Base-by-base conservation (phyloP, 2,888 invertebrate species). In the Tenthredo mesomela region DNA sequence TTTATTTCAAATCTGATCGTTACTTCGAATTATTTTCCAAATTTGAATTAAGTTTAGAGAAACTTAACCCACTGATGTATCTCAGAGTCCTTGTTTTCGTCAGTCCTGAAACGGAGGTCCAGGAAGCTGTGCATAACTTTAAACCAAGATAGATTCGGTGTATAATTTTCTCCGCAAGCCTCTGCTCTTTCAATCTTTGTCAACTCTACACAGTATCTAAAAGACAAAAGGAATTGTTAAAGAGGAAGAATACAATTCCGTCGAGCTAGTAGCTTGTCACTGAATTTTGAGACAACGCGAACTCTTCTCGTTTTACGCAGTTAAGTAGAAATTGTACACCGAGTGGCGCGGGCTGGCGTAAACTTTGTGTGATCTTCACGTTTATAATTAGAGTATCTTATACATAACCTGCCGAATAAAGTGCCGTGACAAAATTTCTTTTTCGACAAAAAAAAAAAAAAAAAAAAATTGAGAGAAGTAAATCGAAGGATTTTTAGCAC, bases 201-300 rank as follows among this genome's bases (percentile, higher is more conserved):
- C 25, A 58, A 83, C 67, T 83, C 83, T 3, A 61, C 67, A 37
- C 83, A 83, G 50, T 83, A 83, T 43, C 83, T 83, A 47, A 33
- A 71, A 21, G 12, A 70, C 70, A 70, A 37, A 70, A 29, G 70
- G 12, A 37, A 70, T 33, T 33, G 37, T 75, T 47, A 75, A 75
- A 75, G 47, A 47, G 10, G 75, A n/a, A n/a, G 21, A n/a, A 70
- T 15, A 70, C 70, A 37, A 70, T 37, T 18, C 9, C 9, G n/a
- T n/a, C n/a, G 18, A 33, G 37, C 33, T 37, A 70, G 37, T 70
- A 37, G 70, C 70, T 70, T 70, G n/a, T 37, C 70, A 37, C n/a
- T 47, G 47, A 47, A 75, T 75, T 75, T 75, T 25, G 40, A 73
- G 47, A 73, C 73, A 43, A 47, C 25, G 43, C 25, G 43, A 73